phyloP scores from a whole-genome alignment of 2,888 invertebrate species.

The Leptodirus hochenwartii region DNA sequence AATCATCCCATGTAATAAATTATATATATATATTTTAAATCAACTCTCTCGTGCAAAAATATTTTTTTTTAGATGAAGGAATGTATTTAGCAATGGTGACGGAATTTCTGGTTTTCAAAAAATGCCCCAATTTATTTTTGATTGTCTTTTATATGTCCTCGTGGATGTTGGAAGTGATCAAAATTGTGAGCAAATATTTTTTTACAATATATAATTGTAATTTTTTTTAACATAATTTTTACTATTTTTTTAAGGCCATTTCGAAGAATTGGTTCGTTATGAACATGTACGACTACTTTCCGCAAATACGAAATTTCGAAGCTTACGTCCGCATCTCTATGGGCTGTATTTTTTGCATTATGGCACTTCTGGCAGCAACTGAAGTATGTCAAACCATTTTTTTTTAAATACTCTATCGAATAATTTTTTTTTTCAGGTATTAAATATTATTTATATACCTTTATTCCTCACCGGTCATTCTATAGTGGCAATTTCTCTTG shows the following conservation, averaged over 20 bases:
- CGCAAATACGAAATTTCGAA: constrained; percentile 12
- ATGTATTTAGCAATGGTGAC: constrained; percentile 13
- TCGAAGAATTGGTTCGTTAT: constrained; percentile 13
- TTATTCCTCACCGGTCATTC: no score
- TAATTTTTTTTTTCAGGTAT: no score
- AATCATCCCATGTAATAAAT: constrained; percentile 12
- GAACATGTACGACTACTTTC: constrained; percentile 15
- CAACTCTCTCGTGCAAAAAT: constrained; percentile 1
- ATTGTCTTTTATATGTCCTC: constrained; percentile 11
- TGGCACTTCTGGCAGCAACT: constrained; percentile 6
- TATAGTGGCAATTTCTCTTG: no score
- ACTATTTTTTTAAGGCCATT: constrained; percentile 12
- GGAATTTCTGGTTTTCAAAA: constrained; percentile 13
- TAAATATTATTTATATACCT: no score
- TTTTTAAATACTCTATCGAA: no score
- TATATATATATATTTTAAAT: not conserved
- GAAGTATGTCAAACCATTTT: no score
- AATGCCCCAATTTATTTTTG: constrained; percentile 12
- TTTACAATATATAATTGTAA: constrained; percentile 1
- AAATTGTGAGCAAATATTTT: constrained; percentile 11
- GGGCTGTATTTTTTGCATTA: constrained; percentile 5
- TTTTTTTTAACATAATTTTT: constrained; percentile 4
- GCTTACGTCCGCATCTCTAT: constrained; percentile 12
- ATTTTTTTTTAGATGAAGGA: constrained; percentile 12
- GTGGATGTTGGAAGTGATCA: constrained; percentile 13